These are phyloP conservation scores for Seriola dumerili DNA, from an alignment of 2,113 vertebrate genomes.

Conservation along the genomic window DNA sequence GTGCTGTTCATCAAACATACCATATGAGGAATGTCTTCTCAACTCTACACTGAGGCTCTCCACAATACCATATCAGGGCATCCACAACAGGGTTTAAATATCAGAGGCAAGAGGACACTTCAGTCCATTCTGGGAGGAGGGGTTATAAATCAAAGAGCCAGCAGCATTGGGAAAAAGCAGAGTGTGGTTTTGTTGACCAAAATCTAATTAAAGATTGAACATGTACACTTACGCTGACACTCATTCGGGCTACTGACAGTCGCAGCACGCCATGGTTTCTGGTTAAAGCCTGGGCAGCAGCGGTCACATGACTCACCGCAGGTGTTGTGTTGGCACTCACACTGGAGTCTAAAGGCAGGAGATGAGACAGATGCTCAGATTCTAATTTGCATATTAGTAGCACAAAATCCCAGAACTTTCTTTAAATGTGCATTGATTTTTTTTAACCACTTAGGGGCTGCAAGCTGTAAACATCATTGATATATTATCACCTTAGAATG, in stretches of 20 bases:
- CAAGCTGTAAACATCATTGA: slow-evolving; percentile 6
- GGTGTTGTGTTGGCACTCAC: slow-evolving; percentile 93
- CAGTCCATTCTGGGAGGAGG: slow-evolving; percentile 22
- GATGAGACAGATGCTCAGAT: not conserved
- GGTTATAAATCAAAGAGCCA: slow-evolving; percentile 55
- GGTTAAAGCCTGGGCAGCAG: slow-evolving; percentile 92
- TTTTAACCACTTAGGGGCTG: not conserved
- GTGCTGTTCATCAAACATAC: slow-evolving; percentile 56
- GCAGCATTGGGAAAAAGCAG: slow-evolving; percentile 11
- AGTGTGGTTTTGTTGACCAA: slow-evolving; percentile 31
- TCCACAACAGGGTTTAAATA: slow-evolving; percentile 58
- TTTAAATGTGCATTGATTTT: not conserved
- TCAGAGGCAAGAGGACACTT: slow-evolving; percentile 66
- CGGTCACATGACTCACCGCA: slow-evolving; percentile 92
- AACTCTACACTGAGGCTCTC: slow-evolving; percentile 52
- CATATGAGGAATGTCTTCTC: slow-evolving; percentile 69
- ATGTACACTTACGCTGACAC: slow-evolving; percentile 89
- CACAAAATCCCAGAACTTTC: not conserved
- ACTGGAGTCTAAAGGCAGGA: slow-evolving; percentile 85
- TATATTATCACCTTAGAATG: slow-evolving; percentile 6
- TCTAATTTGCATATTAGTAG: not conserved
- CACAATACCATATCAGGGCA: slow-evolving; percentile 79
- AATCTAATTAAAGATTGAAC: slow-evolving; percentile 20
- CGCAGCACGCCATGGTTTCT: slow-evolving; percentile 90
- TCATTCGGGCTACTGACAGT: slow-evolving; percentile 83